Base-by-base conservation (phyloP, 2,113 vertebrate genomes). In the Ptychochromis oligacanthus region DNA sequence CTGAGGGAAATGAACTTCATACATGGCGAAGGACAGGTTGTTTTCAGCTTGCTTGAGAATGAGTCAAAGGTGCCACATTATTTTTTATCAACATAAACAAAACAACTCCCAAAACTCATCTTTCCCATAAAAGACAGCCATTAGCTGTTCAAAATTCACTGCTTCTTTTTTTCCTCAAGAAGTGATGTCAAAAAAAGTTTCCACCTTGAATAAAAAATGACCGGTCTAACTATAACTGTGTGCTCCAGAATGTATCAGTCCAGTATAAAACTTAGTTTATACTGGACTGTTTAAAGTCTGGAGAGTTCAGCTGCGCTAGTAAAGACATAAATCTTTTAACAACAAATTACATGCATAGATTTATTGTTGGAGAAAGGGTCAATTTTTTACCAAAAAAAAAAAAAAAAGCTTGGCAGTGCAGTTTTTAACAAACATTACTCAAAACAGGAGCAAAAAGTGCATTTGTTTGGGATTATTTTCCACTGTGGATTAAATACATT, bases 361-460 rank as follows among this genome's bases (percentile, higher is more conserved):
- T 72, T 72, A 72, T 72, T 72, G 26, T 54, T 72, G 46, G 26
- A 4, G 6, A 34, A 54, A 72, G 2, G 18, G 1, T 1, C 26
- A n/a, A 54, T 72, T 54, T 72, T 26, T 52, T 72, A 54, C 6
- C 46, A 31, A 14, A 46, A 72, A n/a, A n/a, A 72, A 52, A 49
- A 17, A 49, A 49, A 49, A 52, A 52, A 72, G 67, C 46, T 54
- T 26, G 46, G 46, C 46, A 54, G 17, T 54, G 46, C 26, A 54
- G 46, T 72, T 72, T 72, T 72, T 54, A 54, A 11, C 67, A n/a
- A 54, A 72, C 18, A 72, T 72, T 75, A 18, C 54, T 75, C 72
- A 77, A n/a, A 62, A 62, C 59, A 24, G 28, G 20, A 62, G 28
- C 12, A 54, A 62, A 62, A 36, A 7, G 2, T 62, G 20, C 4